Conservation (phyloP, 2,113 vertebrate species). For the Cavia porcellus region DNA sequence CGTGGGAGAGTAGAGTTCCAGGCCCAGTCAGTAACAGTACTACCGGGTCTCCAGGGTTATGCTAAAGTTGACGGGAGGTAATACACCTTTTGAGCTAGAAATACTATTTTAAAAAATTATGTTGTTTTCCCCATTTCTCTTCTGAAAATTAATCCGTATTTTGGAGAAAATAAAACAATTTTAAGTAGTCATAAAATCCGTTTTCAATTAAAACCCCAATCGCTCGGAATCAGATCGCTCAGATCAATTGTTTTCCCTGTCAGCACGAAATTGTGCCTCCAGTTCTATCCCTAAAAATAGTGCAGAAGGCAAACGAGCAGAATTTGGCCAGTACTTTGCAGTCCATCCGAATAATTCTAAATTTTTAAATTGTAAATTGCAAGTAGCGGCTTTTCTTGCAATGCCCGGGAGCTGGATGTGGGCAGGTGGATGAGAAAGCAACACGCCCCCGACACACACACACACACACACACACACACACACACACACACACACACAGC, state of each 20-base stretch:
- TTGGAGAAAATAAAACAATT: background rate
- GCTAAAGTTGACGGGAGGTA: background rate
- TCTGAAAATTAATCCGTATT: background rate
- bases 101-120: background rate
- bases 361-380: background rate
- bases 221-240: background rate
- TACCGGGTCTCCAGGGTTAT: accelerated
- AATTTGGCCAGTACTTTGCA: background rate
- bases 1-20: too few relatives aligned
- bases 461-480: background rate
- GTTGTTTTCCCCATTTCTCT: background rate
- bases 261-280: background rate
- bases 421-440: accelerated
- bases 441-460: background rate
- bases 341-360: background rate
- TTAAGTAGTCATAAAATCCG: background rate
- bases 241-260: background rate
- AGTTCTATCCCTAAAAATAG: background rate
- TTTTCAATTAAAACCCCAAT: slow-evolving; percentile 11
- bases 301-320: background rate
- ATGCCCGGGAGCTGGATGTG: background rate
- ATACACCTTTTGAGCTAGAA: background rate
- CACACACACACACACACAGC: too few relatives aligned
- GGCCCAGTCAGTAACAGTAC: background rate
- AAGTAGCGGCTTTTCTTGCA: background rate